phyloP scores from a whole-genome alignment of 2,888 invertebrate genomes.

The Hemaris fuciformis region DNA sequence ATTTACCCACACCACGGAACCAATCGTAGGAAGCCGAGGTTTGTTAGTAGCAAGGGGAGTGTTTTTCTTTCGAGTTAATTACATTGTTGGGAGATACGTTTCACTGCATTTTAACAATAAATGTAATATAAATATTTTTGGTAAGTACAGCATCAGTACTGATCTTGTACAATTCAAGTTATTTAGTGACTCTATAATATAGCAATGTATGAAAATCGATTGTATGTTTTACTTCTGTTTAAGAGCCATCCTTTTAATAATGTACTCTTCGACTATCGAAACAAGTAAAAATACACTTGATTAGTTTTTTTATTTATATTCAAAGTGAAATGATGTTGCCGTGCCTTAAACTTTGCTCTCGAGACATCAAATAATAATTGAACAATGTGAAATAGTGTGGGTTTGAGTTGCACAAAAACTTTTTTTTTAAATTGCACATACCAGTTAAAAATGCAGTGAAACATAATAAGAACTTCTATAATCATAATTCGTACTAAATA shows the following conservation, averaged over 20 bases:
- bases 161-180: background rate
- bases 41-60: constrained; percentile 35
- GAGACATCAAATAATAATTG: too few species aligned
- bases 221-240: too few species aligned
- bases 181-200: background rate
- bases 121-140: background rate
- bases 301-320: too few species aligned
- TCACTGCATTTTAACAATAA: background rate
- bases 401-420: too few species aligned
- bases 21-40: constrained; percentile 60
- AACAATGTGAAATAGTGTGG: too few species aligned
- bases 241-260: too few species aligned
- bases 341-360: too few species aligned
- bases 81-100: background rate
- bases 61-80: constrained; percentile 11
- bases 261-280: too few species aligned
- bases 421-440: too few species aligned
- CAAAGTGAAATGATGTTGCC: too few species aligned
- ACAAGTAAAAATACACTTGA: too few species aligned
- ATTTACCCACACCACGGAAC: constrained; percentile 40
- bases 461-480: background rate
- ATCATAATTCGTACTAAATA: background rate
- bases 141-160: background rate
- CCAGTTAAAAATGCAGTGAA: background rate
- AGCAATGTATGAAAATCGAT: too few species aligned